Evolutionary conservation across 2,888 invertebrate species (phyloP).

Genomic region (Hypomecis atomaria): DNA sequence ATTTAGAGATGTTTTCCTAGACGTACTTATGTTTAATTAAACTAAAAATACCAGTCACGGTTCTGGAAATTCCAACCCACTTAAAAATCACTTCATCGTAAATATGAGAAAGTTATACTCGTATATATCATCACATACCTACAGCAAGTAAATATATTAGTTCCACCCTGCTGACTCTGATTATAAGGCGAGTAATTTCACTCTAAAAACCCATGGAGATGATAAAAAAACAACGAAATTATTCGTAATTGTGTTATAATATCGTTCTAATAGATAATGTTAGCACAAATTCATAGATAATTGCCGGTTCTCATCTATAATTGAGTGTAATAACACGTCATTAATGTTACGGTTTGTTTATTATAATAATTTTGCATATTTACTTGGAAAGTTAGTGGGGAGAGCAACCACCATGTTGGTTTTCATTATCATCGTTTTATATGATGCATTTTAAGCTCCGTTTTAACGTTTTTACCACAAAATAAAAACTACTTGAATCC

Average conservation of each 20-base stretch:
- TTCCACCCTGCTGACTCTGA: conserved; percentile 41
- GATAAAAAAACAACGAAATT: conserved; percentile 57
- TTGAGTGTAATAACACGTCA: conserved; percentile 54
- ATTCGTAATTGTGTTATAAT: conserved; percentile 68
- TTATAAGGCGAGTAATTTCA: conserved; percentile 37
- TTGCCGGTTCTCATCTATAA: conserved; percentile 54
- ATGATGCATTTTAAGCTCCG: too few relatives aligned
- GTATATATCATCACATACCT: conserved; percentile 37
- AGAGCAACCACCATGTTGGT: conserved; percentile 12
- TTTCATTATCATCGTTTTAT: not conserved
- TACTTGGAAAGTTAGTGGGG: conserved; percentile 37
- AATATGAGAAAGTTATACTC: too few relatives aligned
- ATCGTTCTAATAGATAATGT: conserved; percentile 58
- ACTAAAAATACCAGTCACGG: too few relatives aligned
- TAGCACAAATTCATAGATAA: conserved; percentile 65
- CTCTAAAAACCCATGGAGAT: conserved; percentile 27
- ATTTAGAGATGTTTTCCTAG: too few relatives aligned
- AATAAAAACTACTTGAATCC: too few relatives aligned
- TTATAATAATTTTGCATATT: conserved; percentile 52
- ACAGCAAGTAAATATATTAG: conserved; percentile 45
- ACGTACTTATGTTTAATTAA: too few relatives aligned
- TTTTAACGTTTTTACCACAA: too few relatives aligned
- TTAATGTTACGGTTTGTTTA: conserved; percentile 53
- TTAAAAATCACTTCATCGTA: too few relatives aligned
- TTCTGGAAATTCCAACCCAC: too few relatives aligned